These are phyloP conservation scores for Escarpia spicata DNA, from an alignment of 2,888 invertebrate species.

Conservation along the genomic window DNA sequence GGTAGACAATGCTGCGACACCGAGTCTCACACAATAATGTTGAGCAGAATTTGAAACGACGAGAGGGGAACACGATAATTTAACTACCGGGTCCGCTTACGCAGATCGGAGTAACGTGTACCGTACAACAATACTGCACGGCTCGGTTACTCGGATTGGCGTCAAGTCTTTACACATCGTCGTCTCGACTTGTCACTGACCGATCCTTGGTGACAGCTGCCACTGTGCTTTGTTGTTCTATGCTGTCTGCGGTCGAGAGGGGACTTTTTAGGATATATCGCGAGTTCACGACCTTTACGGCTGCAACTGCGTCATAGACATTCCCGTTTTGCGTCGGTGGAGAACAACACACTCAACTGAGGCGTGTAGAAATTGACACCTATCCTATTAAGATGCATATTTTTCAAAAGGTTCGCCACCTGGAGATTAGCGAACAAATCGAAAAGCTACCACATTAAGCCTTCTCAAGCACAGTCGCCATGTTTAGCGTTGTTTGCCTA, in stretches of 20 bases:
- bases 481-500: too few relatives aligned
- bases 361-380: too few relatives aligned
- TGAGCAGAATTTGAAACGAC: neutral
- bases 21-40: neutral
- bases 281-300: neutral
- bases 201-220: neutral
- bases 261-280: neutral
- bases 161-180: neutral
- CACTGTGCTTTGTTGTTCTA: neutral
- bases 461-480: too few relatives aligned
- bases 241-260: neutral
- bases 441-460: too few relatives aligned
- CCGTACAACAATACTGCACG: neutral
- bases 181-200: neutral
- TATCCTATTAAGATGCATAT: too few relatives aligned
- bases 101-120: neutral
- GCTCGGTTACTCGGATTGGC: neutral
- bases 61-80: neutral
- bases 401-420: too few relatives aligned
- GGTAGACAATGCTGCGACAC: neutral
- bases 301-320: neutral
- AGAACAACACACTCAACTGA: too few relatives aligned
- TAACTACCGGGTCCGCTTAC: neutral
- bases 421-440: too few relatives aligned
- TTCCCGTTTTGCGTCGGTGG: too few relatives aligned